Evolutionary conservation across 2,888 invertebrate species (phyloP), one percentile per base, ranked within the genome.

Genomic region (Biston stratarius): DNA sequence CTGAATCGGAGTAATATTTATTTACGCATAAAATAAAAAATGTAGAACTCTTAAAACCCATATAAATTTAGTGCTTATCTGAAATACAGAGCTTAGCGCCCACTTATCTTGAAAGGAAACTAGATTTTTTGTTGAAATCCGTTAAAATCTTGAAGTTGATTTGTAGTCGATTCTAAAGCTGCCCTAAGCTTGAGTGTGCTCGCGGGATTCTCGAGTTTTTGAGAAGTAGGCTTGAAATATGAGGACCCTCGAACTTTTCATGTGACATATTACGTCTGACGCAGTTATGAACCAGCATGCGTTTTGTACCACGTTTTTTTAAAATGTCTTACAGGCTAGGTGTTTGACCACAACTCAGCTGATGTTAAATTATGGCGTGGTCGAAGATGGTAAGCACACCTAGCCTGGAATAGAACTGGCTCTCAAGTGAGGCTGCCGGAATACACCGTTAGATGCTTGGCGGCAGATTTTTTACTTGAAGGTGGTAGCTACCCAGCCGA

Each of bases 161-260:
- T 63, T 63, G 57, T 57, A 36, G 56, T 57, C 42, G 15, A n/a
- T 44, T 57, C 40, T 33, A 42, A 55, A 49, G 62, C 56, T 51
- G 14, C 12, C 24, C 36, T 57, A 44, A 63, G 49, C 49, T 24
- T 1, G 34, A 63, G 57, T 34, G 57, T 51, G 33, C 63, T 62
- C 56, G 15, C 15, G 40, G 48, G 42, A 8, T 40, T 8, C 33
- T 42, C 40, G 24, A 62, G 48, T 38, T 33, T 40, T 49, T 42
- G 48, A 57, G 48, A 49, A 56, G 42, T 34, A 15, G 38, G n/a
- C 44, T 15, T 53, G 45, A 61, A 45, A 45, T 52, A 53, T 45
- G 61, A 61, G 53, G 49, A 24, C 42, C 11, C 44, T 45, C 15
- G 9, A 45, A 61, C 36, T 45, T 61, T 61, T 47, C 52, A 44